Conservation (phyloP, 2,113 vertebrate species). For the Gopherus flavomarginatus region DNA sequence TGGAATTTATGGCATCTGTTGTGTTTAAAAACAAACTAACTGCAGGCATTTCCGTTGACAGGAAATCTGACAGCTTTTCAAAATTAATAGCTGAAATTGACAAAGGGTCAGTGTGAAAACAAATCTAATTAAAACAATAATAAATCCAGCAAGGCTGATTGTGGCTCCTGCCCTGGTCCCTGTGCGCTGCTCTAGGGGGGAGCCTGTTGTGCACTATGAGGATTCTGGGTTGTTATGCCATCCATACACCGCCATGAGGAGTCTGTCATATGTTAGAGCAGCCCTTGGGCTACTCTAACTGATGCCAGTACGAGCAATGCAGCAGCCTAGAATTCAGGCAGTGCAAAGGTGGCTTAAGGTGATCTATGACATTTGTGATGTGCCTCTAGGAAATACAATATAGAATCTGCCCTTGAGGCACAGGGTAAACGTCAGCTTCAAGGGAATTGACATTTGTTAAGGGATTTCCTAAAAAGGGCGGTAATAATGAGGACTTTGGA, state of each 20-base stretch:
- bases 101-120: not conserved
- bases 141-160: accelerated
- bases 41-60: not conserved
- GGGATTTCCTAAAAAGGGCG: not conserved
- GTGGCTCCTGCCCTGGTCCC: not conserved
- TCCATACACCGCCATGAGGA: not conserved
- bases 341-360: not conserved
- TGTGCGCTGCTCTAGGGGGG: not conserved
- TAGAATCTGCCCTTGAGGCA: not conserved
- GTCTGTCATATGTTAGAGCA: not conserved
- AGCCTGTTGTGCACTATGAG: accelerated
- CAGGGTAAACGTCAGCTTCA: not conserved
- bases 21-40: not conserved
- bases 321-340: not conserved
- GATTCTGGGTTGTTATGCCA: not conserved
- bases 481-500: not conserved
- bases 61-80: not conserved
- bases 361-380: not conserved
- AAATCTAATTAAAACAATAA: not conserved
- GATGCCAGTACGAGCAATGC: not conserved
- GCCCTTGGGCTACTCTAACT: not conserved
- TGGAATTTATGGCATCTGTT: not conserved
- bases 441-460: not conserved
- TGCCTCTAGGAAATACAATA: not conserved
- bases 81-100: not conserved